Evolutionary conservation across 2,888 invertebrate species (phyloP).

Genomic region (Helobdella robusta): DNA sequence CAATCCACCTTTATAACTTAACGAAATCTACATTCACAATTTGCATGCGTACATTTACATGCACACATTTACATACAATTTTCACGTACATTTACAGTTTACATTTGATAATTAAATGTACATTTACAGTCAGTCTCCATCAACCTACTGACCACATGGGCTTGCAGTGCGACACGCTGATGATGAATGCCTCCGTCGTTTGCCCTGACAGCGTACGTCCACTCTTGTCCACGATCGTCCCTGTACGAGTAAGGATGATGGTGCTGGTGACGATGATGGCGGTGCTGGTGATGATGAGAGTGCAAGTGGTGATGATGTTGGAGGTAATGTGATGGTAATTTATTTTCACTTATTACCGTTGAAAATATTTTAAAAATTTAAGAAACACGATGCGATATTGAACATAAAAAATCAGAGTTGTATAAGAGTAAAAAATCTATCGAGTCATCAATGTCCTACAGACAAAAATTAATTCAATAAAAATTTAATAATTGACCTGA

Average conservation of each 20-base stretch:
- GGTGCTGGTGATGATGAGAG: no score
- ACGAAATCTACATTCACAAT: neutral
- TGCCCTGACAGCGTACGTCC: slow-evolving; percentile 58
- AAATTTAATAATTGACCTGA: no score
- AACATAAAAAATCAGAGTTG: no score
- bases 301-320: no score
- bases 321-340: neutral
- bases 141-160: slow-evolving; percentile 50
- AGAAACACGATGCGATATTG: no score
- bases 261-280: no score
- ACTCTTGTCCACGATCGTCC: slow-evolving; percentile 57
- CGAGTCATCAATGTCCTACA: no score
- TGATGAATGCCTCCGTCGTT: slow-evolving; percentile 56
- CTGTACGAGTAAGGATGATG: slow-evolving; percentile 35
- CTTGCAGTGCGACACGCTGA: slow-evolving; percentile 53
- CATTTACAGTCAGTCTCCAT: neutral
- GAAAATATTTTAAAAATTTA: no score
- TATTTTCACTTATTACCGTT: no score
- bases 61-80: neutral
- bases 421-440: no score
- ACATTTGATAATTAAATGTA: neutral
- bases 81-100: neutral
- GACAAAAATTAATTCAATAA: no score
- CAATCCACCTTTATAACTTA: neutral
- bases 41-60: neutral